phyloP scores from a whole-genome alignment of 1,140 invertebrate species.

The Rhopalosiphum maidis region DNA sequence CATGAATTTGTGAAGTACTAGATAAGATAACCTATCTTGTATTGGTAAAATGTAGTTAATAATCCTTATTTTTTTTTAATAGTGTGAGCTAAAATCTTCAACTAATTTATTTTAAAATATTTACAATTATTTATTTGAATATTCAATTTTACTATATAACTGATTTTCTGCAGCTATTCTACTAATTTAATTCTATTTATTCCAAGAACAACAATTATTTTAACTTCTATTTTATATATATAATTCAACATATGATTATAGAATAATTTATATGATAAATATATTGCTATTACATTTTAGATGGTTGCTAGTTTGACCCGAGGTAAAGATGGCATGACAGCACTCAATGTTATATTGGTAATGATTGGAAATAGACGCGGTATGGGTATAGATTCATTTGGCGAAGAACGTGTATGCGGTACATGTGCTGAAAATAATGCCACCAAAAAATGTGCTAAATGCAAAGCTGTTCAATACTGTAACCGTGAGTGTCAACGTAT shows the following conservation, averaged over 20 bases:
- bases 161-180: too few relatives aligned
- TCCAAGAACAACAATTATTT: background rate
- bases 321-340: slow-evolving; percentile 71
- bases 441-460: slow-evolving; percentile 92
- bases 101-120: background rate
- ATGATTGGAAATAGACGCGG: slow-evolving; percentile 80
- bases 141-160: background rate
- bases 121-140: background rate
- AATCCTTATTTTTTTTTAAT: too few relatives aligned
- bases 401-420: slow-evolving; percentile 76
- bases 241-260: background rate
- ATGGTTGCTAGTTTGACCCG: slow-evolving; percentile 77
- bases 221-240: background rate
- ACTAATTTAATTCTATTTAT: background rate
- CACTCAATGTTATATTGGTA: slow-evolving; percentile 77
- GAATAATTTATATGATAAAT: background rate
- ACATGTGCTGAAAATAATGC: slow-evolving; percentile 90
- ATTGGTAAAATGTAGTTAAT: too few relatives aligned
- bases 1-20: too few relatives aligned
- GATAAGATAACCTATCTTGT: too few relatives aligned
- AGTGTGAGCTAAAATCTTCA: too few relatives aligned
- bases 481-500: slow-evolving; percentile 91
- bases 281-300: slow-evolving; percentile 61
- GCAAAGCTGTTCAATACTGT: slow-evolving; percentile 93
- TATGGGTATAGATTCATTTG: slow-evolving; percentile 67